These are phyloP conservation scores for Stegastes partitus DNA, from an alignment of 2,113 vertebrate genomes.

Conservation along the genomic window DNA sequence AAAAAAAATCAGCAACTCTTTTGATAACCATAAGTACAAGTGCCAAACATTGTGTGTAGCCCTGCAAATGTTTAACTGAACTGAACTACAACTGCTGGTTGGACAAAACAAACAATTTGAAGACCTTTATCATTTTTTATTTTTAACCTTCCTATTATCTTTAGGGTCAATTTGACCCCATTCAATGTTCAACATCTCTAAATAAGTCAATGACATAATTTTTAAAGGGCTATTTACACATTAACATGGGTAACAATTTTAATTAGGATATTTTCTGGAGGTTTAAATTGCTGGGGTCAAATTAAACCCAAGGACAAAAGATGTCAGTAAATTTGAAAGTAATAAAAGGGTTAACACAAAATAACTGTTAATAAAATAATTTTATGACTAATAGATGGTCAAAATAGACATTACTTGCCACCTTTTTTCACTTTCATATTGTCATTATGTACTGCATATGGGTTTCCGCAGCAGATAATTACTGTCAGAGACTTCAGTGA, in stretches of 20 bases:
- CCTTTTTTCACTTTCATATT: not conserved
- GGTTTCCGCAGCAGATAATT: not conserved
- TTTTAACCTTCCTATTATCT: too few species aligned
- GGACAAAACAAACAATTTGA: not conserved
- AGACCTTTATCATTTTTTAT: not conserved
- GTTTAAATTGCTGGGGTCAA: too few species aligned
- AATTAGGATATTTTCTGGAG: too few species aligned
- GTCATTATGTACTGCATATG: not conserved
- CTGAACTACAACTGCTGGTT: not conserved
- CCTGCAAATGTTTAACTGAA: not conserved
- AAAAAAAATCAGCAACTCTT: not conserved
- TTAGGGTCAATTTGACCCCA: too few species aligned
- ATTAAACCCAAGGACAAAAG: too few species aligned
- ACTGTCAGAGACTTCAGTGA: too few species aligned
- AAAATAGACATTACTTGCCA: not conserved
- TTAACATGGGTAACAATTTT: too few species aligned
- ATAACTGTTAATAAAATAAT: not conserved
- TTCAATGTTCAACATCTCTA: too few species aligned
- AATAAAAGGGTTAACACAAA: not conserved
- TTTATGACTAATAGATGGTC: not conserved
- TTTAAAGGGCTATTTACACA: too few species aligned
- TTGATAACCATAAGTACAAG: not conserved
- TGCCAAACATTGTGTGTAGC: not conserved
- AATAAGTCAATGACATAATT: too few species aligned
- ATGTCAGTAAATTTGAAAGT: too few species aligned